Conservation (phyloP, 2,113 vertebrate species). For the Electrona antarctica region DNA sequence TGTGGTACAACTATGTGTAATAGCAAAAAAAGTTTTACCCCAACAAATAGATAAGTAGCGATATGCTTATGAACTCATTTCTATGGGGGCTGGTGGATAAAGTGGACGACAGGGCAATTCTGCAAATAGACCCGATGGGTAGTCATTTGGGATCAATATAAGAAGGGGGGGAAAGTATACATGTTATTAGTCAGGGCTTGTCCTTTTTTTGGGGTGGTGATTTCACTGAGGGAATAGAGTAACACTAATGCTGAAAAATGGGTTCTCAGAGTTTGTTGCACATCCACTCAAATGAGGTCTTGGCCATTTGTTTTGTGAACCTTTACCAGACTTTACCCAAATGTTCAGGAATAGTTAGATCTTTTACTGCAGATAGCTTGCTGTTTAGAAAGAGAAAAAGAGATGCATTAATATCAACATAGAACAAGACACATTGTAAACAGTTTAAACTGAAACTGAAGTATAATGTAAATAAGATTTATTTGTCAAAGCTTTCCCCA, state of each 20-base stretch:
- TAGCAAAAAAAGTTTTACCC: too few species aligned
- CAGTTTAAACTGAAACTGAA: conserved; percentile 60
- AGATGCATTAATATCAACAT: conserved; percentile 79
- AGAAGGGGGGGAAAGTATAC: too few species aligned
- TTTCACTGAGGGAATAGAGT: not conserved
- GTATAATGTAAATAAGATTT: conserved; percentile 74
- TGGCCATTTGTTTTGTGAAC: conserved; percentile 54
- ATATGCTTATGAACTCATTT: too few species aligned
- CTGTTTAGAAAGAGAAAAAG: conserved; percentile 83
- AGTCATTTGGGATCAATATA: too few species aligned
- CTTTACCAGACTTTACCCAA: conserved; percentile 80
- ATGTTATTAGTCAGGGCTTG: too few species aligned
- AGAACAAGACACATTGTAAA: conserved; percentile 52
- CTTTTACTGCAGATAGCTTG: conserved; percentile 77
- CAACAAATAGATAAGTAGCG: too few species aligned
- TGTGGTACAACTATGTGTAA: too few species aligned
- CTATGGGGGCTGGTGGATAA: too few species aligned
- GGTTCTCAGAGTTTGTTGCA: conserved; percentile 16
- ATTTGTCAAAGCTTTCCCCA: conserved; percentile 67
- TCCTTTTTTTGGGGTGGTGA: too few species aligned
- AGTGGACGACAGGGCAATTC: too few species aligned
- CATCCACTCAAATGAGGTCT: conserved; percentile 45
- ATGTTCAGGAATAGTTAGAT: conserved; percentile 73
- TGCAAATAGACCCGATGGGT: too few species aligned
- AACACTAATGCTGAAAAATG: not conserved